Evolutionary conservation across 1,140 invertebrate species (phyloP).

Genomic region (Asobara japonica): DNA sequence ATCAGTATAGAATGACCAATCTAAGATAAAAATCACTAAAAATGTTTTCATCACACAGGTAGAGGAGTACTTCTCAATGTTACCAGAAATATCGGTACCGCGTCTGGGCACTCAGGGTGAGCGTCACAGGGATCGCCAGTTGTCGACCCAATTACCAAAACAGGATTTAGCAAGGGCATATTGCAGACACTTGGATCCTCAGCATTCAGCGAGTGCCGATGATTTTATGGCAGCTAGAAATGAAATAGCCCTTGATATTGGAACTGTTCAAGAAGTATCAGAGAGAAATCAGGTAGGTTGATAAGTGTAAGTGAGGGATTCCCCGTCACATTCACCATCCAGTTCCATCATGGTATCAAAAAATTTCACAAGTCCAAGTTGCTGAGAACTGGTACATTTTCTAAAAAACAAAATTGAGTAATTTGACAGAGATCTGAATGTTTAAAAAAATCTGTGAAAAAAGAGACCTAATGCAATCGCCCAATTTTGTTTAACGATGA

Average conservation of each 20-base stretch:
- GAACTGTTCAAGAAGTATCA: conserved; percentile 72
- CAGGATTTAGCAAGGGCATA: conserved; percentile 92
- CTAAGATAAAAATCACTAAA: conserved; percentile 4
- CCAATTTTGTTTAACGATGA: no score
- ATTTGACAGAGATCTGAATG: no score
- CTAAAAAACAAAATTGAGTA: no score
- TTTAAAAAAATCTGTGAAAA: no score
- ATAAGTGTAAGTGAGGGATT: neutral
- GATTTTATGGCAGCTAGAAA: conserved; percentile 93
- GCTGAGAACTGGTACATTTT: no score
- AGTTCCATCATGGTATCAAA: neutral
- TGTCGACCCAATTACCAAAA: conserved; percentile 91
- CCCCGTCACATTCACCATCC: no score
- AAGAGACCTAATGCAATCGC: no score
- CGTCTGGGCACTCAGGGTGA: conserved; percentile 80
- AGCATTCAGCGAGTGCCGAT: conserved; percentile 78
- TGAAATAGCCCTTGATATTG: conserved; percentile 95
- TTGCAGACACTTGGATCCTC: conserved; percentile 84
- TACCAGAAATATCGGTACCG: conserved; percentile 83
- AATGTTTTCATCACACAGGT: conserved; percentile 61
- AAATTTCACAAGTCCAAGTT: neutral
- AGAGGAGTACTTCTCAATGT: conserved; percentile 75
- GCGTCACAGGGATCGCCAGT: conserved; percentile 80
- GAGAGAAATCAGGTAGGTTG: conserved; percentile 64
- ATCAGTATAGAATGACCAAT: neutral